phyloP scores from a whole-genome alignment of 64 coral and sea anemone species.

The Platygyra sinensis region DNA sequence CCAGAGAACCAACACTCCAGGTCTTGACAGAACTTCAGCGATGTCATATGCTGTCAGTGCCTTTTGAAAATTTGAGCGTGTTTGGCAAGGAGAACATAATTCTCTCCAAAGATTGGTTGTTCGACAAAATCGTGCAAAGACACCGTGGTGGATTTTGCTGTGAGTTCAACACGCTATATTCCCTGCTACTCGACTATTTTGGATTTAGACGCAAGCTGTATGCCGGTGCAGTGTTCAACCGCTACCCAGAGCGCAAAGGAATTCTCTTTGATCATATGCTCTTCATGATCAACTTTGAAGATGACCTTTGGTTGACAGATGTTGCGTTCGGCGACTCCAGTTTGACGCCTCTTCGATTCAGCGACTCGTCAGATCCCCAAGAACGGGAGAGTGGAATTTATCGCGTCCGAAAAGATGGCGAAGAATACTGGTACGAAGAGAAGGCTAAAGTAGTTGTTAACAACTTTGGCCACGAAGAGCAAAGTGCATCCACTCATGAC shows the following conservation, averaged over 20 bases:
- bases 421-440: slow-evolving; percentile 22
- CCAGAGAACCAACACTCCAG: slow-evolving; percentile 25
- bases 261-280: not conserved
- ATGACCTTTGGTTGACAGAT: slow-evolving; percentile 25
- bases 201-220: slow-evolving; percentile 10
- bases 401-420: slow-evolving; percentile 53
- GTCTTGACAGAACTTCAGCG: slow-evolving; percentile 17
- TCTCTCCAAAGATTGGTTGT: slow-evolving; percentile 44
- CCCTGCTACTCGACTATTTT: slow-evolving; percentile 45
- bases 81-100: slow-evolving; percentile 40
- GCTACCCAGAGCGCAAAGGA: not conserved
- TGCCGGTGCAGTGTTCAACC: not conserved
- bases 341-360: slow-evolving; percentile 35
- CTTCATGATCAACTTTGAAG: not conserved
- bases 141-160: slow-evolving; percentile 64
- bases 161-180: slow-evolving; percentile 57
- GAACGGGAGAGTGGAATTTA: slow-evolving; percentile 45
- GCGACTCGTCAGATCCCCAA: slow-evolving; percentile 1
- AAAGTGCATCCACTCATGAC: not conserved
- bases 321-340: slow-evolving; percentile 53
- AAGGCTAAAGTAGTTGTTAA: slow-evolving; percentile 12
- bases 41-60: slow-evolving; percentile 41
- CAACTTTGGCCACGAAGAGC: not conserved
- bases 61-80: slow-evolving; percentile 65
- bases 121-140: slow-evolving; percentile 55